These are phyloP conservation scores for Oncorhynchus tshawytscha DNA, from an alignment of 2,113 vertebrate species.

Conservation along the genomic window DNA sequence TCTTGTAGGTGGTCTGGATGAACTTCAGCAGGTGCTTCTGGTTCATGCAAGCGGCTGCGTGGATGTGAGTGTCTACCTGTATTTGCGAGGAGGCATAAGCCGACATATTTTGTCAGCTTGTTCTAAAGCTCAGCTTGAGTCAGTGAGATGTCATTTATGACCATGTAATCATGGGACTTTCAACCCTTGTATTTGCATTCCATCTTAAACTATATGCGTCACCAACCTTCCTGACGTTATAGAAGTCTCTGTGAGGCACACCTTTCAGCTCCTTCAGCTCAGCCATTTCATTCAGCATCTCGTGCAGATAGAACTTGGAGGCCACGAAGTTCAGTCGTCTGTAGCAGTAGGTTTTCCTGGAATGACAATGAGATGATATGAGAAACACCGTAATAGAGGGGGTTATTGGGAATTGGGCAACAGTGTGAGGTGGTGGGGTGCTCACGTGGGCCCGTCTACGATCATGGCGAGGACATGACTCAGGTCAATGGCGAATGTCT, in stretches of 20 bases:
- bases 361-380: not conserved
- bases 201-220: too few species aligned
- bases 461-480: slow-evolving; percentile 93
- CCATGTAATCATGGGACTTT: too few species aligned
- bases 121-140: not conserved
- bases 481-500: slow-evolving; percentile 93
- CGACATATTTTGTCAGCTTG: not conserved
- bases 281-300: slow-evolving; percentile 97
- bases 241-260: slow-evolving; percentile 95
- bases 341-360: slow-evolving; percentile 96
- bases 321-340: slow-evolving; percentile 91
- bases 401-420: not conserved
- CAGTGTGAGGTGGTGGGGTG: not conserved
- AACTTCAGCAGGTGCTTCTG: slow-evolving; percentile 94
- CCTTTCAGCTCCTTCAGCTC: slow-evolving; percentile 94
- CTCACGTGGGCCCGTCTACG: slow-evolving; percentile 92
- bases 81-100: slow-evolving; percentile 33
- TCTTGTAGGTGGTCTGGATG: slow-evolving; percentile 89
- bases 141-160: too few species aligned
- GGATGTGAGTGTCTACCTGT: slow-evolving; percentile 98
- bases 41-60: slow-evolving; percentile 97
- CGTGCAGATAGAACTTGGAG: slow-evolving; percentile 95
- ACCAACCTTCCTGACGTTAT: slow-evolving; percentile 96
- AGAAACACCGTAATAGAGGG: slow-evolving; percentile 44
- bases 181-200: too few species aligned